phyloP scores from a whole-genome alignment of 1,140 invertebrate species.

The Proctacanthus coquilletti region DNA sequence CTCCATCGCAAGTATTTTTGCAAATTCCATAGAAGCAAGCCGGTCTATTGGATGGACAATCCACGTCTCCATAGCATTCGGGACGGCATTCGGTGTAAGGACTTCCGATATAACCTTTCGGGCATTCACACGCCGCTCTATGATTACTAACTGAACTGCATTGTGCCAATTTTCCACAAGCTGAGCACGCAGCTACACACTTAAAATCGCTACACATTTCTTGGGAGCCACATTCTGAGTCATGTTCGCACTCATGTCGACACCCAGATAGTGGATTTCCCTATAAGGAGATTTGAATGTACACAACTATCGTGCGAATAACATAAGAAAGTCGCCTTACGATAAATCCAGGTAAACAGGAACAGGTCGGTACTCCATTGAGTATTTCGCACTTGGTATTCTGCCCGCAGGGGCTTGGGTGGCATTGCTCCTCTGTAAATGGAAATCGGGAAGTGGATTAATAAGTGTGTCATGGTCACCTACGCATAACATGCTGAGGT shows the following conservation, averaged over 20 bases:
- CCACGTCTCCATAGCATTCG: conserved; percentile 52
- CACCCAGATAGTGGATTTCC: conserved; percentile 61
- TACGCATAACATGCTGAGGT: no score
- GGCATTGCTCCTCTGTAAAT: conserved; percentile 55
- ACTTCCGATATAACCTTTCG: conserved; percentile 61
- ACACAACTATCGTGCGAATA: not conserved
- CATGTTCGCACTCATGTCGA: conserved; percentile 50
- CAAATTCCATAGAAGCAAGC: conserved; percentile 69
- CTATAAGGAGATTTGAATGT: no score
- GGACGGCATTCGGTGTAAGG: conserved; percentile 52
- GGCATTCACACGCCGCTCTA: conserved; percentile 64
- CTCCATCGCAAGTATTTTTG: conserved; percentile 61
- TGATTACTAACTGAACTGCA: conserved; percentile 61
- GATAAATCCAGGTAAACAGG: conserved; percentile 50
- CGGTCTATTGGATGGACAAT: conserved; percentile 59
- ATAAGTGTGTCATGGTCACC: no score
- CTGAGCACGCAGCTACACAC: conserved; percentile 60
- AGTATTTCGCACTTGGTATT: conserved; percentile 67
- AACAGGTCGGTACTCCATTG: conserved; percentile 57
- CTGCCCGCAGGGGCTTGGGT: conserved; percentile 59
- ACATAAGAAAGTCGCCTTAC: no score
- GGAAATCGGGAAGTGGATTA: no score
- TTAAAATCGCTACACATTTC: conserved; percentile 57
- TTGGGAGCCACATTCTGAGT: conserved; percentile 51
- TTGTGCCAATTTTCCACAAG: conserved; percentile 63